phyloP scores from a whole-genome alignment of 1,140 invertebrate genomes.

The Drosophila lacteicornis region DNA sequence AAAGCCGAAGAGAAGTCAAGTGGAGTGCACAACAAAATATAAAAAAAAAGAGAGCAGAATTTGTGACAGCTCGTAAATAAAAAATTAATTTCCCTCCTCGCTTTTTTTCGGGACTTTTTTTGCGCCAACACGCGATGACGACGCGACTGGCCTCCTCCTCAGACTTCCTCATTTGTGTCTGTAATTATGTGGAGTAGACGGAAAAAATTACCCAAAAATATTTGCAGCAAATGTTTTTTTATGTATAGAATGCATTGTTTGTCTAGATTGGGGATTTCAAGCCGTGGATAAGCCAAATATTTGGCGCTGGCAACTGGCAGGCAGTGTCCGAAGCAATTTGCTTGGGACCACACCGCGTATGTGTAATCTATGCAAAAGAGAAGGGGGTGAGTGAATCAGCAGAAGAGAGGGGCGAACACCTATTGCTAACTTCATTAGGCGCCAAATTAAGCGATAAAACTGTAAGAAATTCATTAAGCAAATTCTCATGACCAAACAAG shows the following conservation, averaged over 20 bases:
- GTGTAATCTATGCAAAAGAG: slow-evolving; percentile 61
- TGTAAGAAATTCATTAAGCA: slow-evolving; percentile 76
- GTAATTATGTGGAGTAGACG: slow-evolving; percentile 74
- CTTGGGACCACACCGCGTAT: slow-evolving; percentile 68
- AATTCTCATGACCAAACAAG: slow-evolving; percentile 70
- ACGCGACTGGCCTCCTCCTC: slow-evolving; percentile 32
- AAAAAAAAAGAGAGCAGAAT: slow-evolving; percentile 65
- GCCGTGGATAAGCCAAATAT: slow-evolving; percentile 46
- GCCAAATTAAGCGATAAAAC: slow-evolving; percentile 78
- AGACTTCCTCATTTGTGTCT: slow-evolving; percentile 54
- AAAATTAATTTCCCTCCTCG: slow-evolving; percentile 70
- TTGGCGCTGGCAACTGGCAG: slow-evolving; percentile 40
- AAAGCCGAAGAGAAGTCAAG: slow-evolving; percentile 54
- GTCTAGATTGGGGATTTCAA: slow-evolving; percentile 38
- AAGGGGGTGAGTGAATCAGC: slow-evolving; percentile 44
- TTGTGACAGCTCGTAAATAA: slow-evolving; percentile 82
- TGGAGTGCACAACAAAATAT: slow-evolving; percentile 30
- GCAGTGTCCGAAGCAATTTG: slow-evolving; percentile 40
- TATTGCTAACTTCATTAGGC: slow-evolving; percentile 74
- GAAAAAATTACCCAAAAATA: slow-evolving; percentile 68
- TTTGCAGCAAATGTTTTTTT: slow-evolving; percentile 67
- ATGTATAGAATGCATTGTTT: slow-evolving; percentile 47
- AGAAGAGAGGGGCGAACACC: slow-evolving; percentile 16
- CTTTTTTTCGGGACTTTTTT: slow-evolving; percentile 32
- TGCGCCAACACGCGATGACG: slow-evolving; percentile 68